Percentiles rank a stretch among this genome's conserved stretches.
phyloP scores from a whole-genome alignment of 1,140 invertebrate genomes.

The Eupristina koningsbergeri region DNA sequence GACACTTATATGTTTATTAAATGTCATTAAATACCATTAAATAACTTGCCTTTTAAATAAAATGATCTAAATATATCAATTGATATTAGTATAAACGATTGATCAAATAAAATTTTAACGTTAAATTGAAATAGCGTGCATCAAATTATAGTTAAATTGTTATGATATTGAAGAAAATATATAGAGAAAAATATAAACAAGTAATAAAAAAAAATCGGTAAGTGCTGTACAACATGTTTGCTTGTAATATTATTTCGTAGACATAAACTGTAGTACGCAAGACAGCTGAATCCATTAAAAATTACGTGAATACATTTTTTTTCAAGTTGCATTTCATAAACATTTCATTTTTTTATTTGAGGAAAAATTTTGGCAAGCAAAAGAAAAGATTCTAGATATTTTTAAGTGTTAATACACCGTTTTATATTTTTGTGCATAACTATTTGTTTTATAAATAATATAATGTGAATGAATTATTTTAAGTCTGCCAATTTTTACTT shows the following conservation, averaged over 20 bases:
- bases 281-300: background rate
- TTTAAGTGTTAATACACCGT: background rate
- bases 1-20: no score
- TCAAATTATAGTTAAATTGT: background rate
- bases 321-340: background rate
- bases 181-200: conserved; percentile 1
- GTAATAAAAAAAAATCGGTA: background rate
- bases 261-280: background rate
- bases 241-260: background rate
- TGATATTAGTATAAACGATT: no score
- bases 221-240: background rate
- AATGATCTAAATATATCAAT: no score
- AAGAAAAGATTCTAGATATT: background rate
- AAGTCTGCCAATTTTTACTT: no score
- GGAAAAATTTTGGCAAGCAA: background rate
- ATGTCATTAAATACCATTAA: no score
- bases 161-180: background rate
- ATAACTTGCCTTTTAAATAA: no score
- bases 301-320: background rate
- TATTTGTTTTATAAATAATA: background rate
- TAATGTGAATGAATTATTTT: no score
- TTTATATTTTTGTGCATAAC: background rate
- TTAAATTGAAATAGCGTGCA: no score
- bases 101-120: no score
- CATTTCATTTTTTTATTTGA: background rate